Conservation (phyloP, 2,797 vertebrate species). For the Gouania willdenowi region DNA sequence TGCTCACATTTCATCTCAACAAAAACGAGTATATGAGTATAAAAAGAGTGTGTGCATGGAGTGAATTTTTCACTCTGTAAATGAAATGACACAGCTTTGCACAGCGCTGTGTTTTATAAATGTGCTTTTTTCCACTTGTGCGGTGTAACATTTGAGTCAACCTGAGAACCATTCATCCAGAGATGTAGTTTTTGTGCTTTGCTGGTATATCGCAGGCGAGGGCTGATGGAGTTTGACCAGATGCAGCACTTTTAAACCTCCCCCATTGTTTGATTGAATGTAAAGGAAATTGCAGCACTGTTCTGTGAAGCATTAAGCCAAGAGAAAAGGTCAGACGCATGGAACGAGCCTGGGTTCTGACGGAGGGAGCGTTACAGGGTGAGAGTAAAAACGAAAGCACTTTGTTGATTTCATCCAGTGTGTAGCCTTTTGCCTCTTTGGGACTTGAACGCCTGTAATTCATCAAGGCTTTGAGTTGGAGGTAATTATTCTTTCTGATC, state of each 20-base stretch:
- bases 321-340: constrained; percentile 8
- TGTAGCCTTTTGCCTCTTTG: constrained; percentile 27
- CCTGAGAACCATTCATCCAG: constrained; percentile 21
- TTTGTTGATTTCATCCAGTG: constrained; percentile 37
- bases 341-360: constrained; percentile 33
- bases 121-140: constrained; percentile 7
- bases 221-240: constrained; percentile 11
- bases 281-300: constrained; percentile 39
- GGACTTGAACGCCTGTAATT: constrained; percentile 41
- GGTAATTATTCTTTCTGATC: constrained; percentile 32
- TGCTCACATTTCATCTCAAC: constrained; percentile 23
- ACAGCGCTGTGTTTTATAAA: constrained; percentile 14
- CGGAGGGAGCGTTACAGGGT: constrained; percentile 21
- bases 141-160: constrained; percentile 23
- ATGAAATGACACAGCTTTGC: constrained; percentile 39
- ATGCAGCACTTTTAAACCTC: constrained; percentile 6
- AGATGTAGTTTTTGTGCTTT: constrained; percentile 7
- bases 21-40: constrained; percentile 6
- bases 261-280: constrained; percentile 43
- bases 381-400: constrained; percentile 54
- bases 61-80: constrained; percentile 24
- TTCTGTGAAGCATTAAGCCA: constrained; percentile 34
- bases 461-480: constrained; percentile 25
- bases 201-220: constrained; percentile 2
- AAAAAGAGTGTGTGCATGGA: constrained; percentile 2